Percentiles rank a stretch among this genome's conserved stretches.
phyloP scores from a whole-genome alignment of 2,113 vertebrate species.

The Pteronura brasiliensis region DNA sequence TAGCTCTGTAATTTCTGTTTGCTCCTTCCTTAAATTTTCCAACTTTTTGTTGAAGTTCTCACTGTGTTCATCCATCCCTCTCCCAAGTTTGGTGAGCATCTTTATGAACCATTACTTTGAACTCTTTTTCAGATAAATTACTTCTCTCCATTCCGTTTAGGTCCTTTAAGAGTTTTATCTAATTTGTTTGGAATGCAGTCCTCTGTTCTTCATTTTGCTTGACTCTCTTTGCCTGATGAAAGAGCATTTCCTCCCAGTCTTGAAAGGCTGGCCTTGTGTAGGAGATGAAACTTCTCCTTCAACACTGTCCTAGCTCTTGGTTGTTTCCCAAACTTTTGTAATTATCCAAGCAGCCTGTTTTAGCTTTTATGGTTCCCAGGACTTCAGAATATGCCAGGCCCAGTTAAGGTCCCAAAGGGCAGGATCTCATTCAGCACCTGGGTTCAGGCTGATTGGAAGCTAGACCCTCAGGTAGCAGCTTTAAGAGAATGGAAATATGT shows the following conservation, averaged over 20 bases:
- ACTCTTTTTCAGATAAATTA: neutral
- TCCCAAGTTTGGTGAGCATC: neutral
- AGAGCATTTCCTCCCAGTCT: no score
- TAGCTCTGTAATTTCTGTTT: neutral
- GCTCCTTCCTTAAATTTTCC: neutral
- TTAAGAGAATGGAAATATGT: neutral
- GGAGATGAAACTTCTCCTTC: neutral
- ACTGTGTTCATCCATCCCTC: neutral
- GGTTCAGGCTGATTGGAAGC: neutral
- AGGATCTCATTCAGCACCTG: neutral
- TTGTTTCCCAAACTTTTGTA: neutral
- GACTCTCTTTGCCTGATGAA: neutral
- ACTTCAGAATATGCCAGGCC: neutral
- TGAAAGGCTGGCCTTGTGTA: neutral
- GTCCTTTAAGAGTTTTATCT: neutral
- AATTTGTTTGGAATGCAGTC: neutral
- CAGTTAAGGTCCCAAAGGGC: neutral
- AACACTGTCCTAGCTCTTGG: neutral
- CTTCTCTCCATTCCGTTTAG: neutral
- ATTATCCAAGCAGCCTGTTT: neutral
- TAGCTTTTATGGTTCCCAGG: neutral
- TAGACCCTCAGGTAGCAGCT: no score
- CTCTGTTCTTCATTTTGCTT: neutral
- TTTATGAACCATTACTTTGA: neutral
- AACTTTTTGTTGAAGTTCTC: neutral